A percentile compares a stretch with the other conserved stretches of the same genome.
Conservation (phyloP, 2,888 invertebrate genomes). For the Metopia argyrocephala region DNA sequence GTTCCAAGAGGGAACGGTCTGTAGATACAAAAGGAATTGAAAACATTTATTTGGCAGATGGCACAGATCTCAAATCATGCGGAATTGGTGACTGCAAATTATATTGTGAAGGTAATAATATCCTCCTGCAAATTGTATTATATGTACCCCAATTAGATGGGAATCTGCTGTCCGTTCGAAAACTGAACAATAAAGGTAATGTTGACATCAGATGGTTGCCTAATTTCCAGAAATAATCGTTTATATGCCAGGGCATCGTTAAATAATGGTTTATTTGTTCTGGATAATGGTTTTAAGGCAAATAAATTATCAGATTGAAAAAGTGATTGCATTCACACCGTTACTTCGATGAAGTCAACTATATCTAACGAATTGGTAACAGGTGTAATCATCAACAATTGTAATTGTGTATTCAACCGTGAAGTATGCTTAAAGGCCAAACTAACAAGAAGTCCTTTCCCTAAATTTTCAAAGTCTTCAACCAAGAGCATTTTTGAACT, state of each 20-base stretch:
- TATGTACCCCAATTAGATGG: slow-evolving; percentile 8
- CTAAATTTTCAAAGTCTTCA: slow-evolving; percentile 2
- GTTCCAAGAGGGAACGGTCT: too few species aligned
- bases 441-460: slow-evolving; percentile 6
- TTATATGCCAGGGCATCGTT: slow-evolving; percentile 3
- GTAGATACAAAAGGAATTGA: too few species aligned
- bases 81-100: slow-evolving; percentile 14
- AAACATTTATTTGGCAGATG: slow-evolving; percentile 12
- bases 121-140: neutral
- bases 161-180: neutral
- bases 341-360: neutral
- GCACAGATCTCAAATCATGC: neutral
- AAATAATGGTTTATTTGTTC: neutral
- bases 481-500: slow-evolving; percentile 6
- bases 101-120: slow-evolving; percentile 21
- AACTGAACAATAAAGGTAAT: neutral
- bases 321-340: neutral
- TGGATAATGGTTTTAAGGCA: neutral
- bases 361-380: neutral
- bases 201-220: neutral
- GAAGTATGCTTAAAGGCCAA: slow-evolving; percentile 24
- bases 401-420: neutral
- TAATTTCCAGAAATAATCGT: neutral
- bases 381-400: slow-evolving; percentile 9
- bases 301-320: neutral